Base-by-base conservation (phyloP, 2,113 vertebrate species). In the Morone saxatilis region DNA sequence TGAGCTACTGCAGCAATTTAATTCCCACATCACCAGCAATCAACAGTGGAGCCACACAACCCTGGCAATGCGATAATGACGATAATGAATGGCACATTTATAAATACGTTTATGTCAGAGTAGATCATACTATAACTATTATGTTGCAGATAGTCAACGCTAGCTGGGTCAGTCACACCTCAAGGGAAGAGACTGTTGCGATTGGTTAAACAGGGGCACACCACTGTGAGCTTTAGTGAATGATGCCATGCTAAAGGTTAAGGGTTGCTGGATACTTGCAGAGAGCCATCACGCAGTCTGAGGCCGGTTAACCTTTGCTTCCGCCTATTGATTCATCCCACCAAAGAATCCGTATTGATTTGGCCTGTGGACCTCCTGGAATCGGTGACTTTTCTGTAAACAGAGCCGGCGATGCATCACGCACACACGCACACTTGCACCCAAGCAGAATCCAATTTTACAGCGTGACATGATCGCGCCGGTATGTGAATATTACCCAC, bases 231-330 rank as follows among this genome's bases (percentile, higher is more conserved):
- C 51, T 59, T 22, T 8, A 50, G 43, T 41, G 72, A 81, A 70
- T 48, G 69, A 60, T 87, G 66, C 66, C n/a, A 41, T 38, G 69
- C n/a, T 71, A 79, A 88, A 91, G 89, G 90, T 87, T 80, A 87
- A 70, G 66, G 73, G 73, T 20, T 68, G 65, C 45, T 8, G 31
- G 81, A 65, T 47, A 41, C 51, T 81, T 75, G 73, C 69, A 80
- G 61, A 54, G 73, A 83, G 73, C 68, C 75, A 80, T 89, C 85
- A 83, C 25, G 12, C 61, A 83, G 68, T 63, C 74, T 59, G 82
- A 76, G 68, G 67, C 71, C 78, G 80, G 84, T 88, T 92, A 92
- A 91, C 92, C 84, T 91, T 91, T 89, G 85, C 76, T 71, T 83
- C 71, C 80, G 3, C 17, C 65, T 70, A 91, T 93, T 70, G 91